These are phyloP conservation scores for Myotis myotis DNA, from an alignment of 2,797 vertebrate genomes.

Conservation along the genomic window DNA sequence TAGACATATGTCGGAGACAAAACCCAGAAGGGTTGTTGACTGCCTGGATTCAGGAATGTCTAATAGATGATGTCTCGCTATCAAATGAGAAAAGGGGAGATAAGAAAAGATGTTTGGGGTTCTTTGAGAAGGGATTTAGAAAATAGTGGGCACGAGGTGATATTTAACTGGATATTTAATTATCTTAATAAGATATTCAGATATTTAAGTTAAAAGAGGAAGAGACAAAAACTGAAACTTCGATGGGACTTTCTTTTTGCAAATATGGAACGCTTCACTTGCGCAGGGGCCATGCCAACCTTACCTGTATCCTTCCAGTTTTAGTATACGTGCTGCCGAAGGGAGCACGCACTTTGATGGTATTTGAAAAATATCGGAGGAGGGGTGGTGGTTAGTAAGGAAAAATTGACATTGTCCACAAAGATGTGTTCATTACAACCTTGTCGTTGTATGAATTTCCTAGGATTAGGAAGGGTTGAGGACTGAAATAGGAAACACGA, in stretches of 20 bases:
- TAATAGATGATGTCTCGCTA: background rate
- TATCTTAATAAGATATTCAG: background rate
- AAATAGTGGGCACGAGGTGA: background rate
- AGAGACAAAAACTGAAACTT: background rate
- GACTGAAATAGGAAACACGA: background rate
- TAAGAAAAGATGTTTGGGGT: background rate
- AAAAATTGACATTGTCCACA: background rate
- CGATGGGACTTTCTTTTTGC: background rate
- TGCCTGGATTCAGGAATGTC: background rate
- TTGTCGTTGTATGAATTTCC: background rate
- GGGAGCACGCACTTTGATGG: background rate
- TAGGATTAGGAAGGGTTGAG: background rate
- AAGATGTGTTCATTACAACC: background rate
- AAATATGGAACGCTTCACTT: background rate
- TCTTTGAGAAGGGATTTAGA: background rate
- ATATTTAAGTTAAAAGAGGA: background rate
- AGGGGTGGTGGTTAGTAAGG: background rate
- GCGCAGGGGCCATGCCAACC: background rate
- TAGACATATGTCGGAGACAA: background rate
- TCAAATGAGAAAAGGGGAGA: background rate
- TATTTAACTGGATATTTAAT: background rate
- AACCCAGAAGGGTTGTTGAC: background rate
- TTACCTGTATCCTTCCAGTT: background rate
- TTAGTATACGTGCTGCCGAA: background rate
- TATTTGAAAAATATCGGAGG: background rate